Conservation (phyloP, 2,797 vertebrate genomes). For the Cynodonichthys magdalenae region DNA sequence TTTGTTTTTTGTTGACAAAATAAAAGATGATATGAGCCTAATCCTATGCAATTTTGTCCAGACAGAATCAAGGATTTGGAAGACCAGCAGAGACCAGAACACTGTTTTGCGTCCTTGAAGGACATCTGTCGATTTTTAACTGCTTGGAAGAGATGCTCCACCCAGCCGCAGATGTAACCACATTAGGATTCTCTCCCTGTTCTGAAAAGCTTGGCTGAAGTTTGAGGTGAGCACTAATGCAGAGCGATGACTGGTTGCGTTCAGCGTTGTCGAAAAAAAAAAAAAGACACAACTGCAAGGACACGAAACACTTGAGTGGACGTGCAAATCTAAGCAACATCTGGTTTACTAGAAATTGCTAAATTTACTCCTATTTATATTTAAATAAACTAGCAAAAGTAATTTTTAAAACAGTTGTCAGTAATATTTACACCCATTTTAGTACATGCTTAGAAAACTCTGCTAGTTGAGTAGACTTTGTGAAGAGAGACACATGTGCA, state of each 20-base stretch:
- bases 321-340: slow-evolving; percentile 27
- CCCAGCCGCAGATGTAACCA: slow-evolving; percentile 36
- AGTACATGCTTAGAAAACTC: slow-evolving; percentile 12
- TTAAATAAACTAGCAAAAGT: no score
- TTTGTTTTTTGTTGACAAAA: background rate
- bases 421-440: background rate
- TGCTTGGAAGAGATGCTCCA: slow-evolving; percentile 11
- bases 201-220: slow-evolving; percentile 49
- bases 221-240: slow-evolving; percentile 47
- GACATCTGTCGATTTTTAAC: slow-evolving; percentile 40
- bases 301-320: slow-evolving; percentile 22
- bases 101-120: background rate
- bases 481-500: slow-evolving; percentile 23
- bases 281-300: slow-evolving; percentile 35
- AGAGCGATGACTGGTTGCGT: slow-evolving; percentile 41
- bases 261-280: slow-evolving; percentile 20
- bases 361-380: background rate
- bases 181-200: slow-evolving; percentile 54
- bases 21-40: background rate
- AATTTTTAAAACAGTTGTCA: no score
- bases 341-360: slow-evolving; percentile 27
- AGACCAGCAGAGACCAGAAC: background rate
- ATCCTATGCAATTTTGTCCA: background rate
- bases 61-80: slow-evolving; percentile 1
- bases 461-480: slow-evolving; percentile 1